These are phyloP conservation scores for Capricornis sumatraensis DNA, from an alignment of 2,113 vertebrate species.

Conservation along the genomic window DNA sequence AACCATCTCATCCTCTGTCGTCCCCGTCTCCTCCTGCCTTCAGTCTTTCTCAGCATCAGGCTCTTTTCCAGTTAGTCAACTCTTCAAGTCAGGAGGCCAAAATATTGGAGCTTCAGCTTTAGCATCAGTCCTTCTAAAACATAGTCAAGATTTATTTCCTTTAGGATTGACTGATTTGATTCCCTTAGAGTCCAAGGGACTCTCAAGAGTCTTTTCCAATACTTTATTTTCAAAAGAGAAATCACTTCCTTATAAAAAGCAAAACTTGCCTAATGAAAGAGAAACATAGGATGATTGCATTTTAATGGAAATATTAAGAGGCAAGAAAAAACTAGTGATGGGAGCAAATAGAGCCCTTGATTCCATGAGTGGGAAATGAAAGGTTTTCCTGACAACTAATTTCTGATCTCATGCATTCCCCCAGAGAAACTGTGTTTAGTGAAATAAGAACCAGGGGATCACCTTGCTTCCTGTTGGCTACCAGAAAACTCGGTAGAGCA, in stretches of 20 bases:
- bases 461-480: neutral
- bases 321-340: accelerated
- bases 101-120: neutral
- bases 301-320: neutral
- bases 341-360: neutral
- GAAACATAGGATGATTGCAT: neutral
- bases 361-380: neutral
- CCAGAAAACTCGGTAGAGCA: neutral
- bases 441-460: neutral
- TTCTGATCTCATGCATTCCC: neutral
- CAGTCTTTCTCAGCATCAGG: neutral
- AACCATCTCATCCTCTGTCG: neutral
- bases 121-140: neutral
- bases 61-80: neutral
- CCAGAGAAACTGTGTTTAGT: neutral
- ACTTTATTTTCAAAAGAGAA: neutral
- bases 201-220: neutral
- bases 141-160: neutral
- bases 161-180: neutral
- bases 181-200: neutral
- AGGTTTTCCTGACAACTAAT: neutral
- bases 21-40: neutral
- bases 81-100: neutral
- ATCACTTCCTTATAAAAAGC: neutral
- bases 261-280: neutral